Percentiles rank a stretch among this genome's conserved stretches.
phyloP scores from a whole-genome alignment of 2,113 vertebrate genomes.

The Marcusenius ussheri region DNA sequence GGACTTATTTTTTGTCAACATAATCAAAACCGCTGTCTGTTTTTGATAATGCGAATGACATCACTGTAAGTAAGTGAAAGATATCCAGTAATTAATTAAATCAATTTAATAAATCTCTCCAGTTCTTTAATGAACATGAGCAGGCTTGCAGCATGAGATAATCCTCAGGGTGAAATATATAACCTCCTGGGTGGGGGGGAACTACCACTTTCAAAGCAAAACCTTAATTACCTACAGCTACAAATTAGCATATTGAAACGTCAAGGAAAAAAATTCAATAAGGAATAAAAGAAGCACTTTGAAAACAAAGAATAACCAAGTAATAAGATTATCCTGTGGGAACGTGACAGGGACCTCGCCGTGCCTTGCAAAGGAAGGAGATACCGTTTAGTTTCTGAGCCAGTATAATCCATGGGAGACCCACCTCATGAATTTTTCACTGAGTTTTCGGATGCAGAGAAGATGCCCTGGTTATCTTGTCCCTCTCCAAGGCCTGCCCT shows the following conservation, averaged over 20 bases:
- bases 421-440: conserved; percentile 3
- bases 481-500: background rate
- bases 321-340: conserved; percentile 15
- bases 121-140: conserved; percentile 15
- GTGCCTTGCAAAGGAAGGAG: background rate
- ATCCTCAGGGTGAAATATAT: conserved; percentile 15
- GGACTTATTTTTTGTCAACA: background rate
- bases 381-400: background rate
- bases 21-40: background rate
- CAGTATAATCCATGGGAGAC: background rate
- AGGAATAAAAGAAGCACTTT: conserved; percentile 7
- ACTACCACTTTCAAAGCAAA: conserved; percentile 9
- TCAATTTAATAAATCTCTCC: conserved; percentile 1
- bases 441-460: background rate
- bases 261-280: conserved; percentile 20
- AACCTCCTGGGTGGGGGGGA: conserved; percentile 5
- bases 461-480: background rate
- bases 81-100: conserved; percentile 6
- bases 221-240: conserved; percentile 28
- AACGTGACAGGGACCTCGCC: background rate
- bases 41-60: background rate
- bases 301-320: conserved; percentile 11
- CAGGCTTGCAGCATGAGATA: background rate
- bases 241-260: conserved; percentile 23
- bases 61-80: background rate